These are phyloP conservation scores for Choristoneura rosaceana DNA, from an alignment of 2,888 invertebrate genomes.

Conservation along the genomic window DNA sequence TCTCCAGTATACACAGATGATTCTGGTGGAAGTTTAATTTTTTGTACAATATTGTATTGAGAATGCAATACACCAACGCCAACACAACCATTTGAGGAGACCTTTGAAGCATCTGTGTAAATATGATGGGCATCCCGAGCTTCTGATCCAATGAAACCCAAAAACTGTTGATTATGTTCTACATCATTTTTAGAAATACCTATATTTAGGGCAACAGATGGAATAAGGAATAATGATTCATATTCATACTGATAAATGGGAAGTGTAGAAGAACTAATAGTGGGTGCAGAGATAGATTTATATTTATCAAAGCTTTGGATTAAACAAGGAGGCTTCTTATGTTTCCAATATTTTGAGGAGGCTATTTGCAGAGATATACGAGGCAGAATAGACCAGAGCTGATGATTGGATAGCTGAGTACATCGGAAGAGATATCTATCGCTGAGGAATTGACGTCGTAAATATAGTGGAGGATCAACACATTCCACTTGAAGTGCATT, in stretches of 20 bases:
- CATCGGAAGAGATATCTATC: neutral
- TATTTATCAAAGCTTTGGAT: neutral
- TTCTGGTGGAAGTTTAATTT: too few relatives aligned
- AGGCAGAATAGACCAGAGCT: neutral
- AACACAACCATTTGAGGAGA: too few relatives aligned
- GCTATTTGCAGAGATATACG: neutral
- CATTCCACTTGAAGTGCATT: slow-evolving; percentile 3
- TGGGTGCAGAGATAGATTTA: neutral
- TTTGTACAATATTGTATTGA: too few relatives aligned
- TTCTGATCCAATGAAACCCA: too few relatives aligned
- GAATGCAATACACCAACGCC: too few relatives aligned
- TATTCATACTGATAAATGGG: neutral
- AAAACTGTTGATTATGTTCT: too few relatives aligned
- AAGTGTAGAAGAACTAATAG: neutral
- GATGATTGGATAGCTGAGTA: neutral
- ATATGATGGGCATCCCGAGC: too few relatives aligned
- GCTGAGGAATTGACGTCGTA: neutral
- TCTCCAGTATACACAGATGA: too few relatives aligned
- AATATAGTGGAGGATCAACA: neutral
- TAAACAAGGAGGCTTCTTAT: neutral
- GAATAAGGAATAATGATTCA: neutral
- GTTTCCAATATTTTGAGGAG: neutral
- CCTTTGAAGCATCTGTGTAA: too few relatives aligned
- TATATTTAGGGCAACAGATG: neutral
- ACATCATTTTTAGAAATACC: neutral